A percentile compares a stretch with the other conserved stretches of the same genome.
Conservation (phyloP, 2,888 invertebrate genomes). For the Rhingia campestris region DNA sequence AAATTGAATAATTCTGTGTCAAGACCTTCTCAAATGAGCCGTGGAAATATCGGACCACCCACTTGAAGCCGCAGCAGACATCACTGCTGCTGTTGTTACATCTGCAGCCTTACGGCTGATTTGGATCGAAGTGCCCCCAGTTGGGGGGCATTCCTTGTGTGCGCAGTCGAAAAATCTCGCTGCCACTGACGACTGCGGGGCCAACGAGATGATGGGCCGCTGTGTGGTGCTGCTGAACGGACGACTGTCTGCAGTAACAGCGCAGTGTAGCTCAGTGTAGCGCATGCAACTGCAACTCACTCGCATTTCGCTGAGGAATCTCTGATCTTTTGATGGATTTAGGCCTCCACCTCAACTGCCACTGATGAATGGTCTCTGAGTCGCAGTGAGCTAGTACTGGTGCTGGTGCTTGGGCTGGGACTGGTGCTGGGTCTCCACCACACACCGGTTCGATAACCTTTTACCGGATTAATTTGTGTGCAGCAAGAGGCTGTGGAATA, state of each 20-base stretch:
- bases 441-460: conserved; percentile 68
- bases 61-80: conserved; percentile 68
- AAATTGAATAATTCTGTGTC: conserved; percentile 73
- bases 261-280: conserved; percentile 20
- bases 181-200: conserved; percentile 43
- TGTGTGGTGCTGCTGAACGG: conserved; percentile 44
- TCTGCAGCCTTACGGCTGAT: conserved; percentile 63
- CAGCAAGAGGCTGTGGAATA: conserved; percentile 58
- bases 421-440: too few relatives aligned
- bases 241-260: conserved; percentile 73
- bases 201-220: conserved; percentile 28
- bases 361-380: conserved; percentile 82
- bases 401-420: too few relatives aligned
- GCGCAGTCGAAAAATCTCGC: conserved; percentile 57
- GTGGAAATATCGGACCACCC: conserved; percentile 74
- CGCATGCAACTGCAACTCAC: conserved; percentile 44
- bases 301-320: conserved; percentile 59
- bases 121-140: conserved; percentile 68
- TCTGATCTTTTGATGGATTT: conserved; percentile 80
- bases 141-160: conserved; percentile 72
- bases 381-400: conserved; percentile 40
- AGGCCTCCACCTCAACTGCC: conserved; percentile 83
- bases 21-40: conserved; percentile 73
- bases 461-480: conserved; percentile 70
- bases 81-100: conserved; percentile 67